Evolutionary conservation across 2,113 vertebrate genomes (phyloP).

Genomic region (Sinocyclocheilus anophthalmus): DNA sequence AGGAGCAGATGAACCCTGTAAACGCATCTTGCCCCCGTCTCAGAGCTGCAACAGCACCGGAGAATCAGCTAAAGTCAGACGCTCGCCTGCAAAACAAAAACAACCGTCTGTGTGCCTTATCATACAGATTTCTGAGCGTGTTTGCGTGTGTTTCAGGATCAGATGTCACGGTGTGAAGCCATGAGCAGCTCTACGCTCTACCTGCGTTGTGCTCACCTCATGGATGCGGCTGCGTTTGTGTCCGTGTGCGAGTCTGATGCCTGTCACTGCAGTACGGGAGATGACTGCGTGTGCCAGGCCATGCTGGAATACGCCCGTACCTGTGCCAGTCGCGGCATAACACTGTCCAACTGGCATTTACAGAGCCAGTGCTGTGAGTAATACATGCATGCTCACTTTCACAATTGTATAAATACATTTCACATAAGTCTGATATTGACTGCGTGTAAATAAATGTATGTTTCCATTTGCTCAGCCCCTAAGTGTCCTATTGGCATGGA

Average conservation of each 20-base stretch:
- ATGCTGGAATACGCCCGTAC: conserved; percentile 87
- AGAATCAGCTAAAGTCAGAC: conserved; percentile 66
- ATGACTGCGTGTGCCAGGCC: conserved; percentile 78
- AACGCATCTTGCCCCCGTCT: conserved; percentile 75
- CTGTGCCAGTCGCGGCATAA: conserved; percentile 79
- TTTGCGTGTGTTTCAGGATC: conserved; percentile 64
- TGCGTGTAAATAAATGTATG: conserved; percentile 1
- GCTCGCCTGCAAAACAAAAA: not conserved
- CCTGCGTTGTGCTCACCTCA: conserved; percentile 82
- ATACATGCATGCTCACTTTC: not conserved
- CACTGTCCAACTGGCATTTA: conserved; percentile 78
- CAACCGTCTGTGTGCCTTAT: not conserved
- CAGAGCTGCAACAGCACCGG: conserved; percentile 82
- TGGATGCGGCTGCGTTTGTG: conserved; percentile 84
- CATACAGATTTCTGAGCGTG: not conserved
- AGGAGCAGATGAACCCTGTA: conserved; percentile 79
- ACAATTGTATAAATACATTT: not conserved
- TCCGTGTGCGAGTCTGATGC: conserved; percentile 81
- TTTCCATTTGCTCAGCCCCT: conserved; percentile 67
- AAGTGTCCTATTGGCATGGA: conserved; percentile 90
- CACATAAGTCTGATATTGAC: not conserved
- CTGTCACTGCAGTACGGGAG: conserved; percentile 76
- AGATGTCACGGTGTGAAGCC: conserved; percentile 81
- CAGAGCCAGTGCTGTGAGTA: conserved; percentile 85
- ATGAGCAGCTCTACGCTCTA: conserved; percentile 81